phyloP scores from a whole-genome alignment of 2,888 invertebrate genomes.

The Sthenelais limicola region DNA sequence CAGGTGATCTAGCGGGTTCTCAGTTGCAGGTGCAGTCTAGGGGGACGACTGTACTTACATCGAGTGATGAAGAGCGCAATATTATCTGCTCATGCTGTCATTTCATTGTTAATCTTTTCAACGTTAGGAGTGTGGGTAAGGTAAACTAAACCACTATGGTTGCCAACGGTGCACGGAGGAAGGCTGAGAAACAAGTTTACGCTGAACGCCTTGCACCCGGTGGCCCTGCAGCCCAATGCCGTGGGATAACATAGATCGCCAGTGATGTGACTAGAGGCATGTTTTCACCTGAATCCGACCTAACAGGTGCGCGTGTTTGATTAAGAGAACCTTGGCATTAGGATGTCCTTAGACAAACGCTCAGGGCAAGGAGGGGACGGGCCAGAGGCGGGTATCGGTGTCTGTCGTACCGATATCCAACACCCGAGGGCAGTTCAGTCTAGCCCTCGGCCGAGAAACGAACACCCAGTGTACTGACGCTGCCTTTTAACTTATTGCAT shows the following conservation, averaged over 20 bases:
- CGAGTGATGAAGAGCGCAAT: too few species aligned
- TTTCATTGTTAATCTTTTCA: too few species aligned
- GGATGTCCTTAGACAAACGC: constrained; percentile 29
- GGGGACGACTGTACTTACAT: too few species aligned
- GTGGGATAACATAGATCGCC: constrained; percentile 15
- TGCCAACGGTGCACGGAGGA: too few species aligned
- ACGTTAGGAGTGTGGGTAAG: too few species aligned
- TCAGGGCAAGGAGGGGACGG: background rate
- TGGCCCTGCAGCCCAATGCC: constrained; percentile 20
- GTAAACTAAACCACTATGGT: too few species aligned
- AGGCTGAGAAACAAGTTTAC: too few species aligned
- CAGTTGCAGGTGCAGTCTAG: too few species aligned
- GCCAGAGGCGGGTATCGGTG: background rate
- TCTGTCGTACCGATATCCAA: background rate
- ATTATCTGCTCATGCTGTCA: too few species aligned
- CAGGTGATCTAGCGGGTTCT: too few species aligned
- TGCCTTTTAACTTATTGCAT: constrained; percentile 34
- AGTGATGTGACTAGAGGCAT: constrained; percentile 21
- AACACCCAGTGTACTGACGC: constrained; percentile 16
- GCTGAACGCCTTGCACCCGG: constrained; percentile 16
- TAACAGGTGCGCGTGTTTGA: constrained; percentile 34
- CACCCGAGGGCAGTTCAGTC: background rate
- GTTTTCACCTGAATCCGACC: constrained; percentile 30
- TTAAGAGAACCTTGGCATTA: constrained; percentile 8
- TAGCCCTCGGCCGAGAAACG: constrained; percentile 4